phyloP scores from a whole-genome alignment of 1,140 invertebrate genomes.

The Lepidurus apus region DNA sequence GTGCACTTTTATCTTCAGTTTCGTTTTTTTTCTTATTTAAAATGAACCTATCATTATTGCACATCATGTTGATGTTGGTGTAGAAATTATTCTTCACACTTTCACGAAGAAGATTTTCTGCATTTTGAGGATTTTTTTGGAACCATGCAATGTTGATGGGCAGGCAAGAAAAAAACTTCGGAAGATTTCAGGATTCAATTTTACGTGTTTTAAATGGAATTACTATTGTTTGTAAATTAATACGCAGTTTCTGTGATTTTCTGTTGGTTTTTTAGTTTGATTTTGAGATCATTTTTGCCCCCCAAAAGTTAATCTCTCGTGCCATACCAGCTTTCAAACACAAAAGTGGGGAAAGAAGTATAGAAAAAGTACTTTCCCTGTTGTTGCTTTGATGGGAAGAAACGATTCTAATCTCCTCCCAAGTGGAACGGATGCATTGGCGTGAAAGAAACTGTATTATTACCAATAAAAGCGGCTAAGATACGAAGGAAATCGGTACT shows the following conservation, averaged over 20 bases:
- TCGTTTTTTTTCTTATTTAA: background rate
- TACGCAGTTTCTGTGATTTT: constrained; percentile 1
- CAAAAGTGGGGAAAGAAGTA: background rate
- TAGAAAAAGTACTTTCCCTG: background rate
- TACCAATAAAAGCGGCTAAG: constrained; percentile 9
- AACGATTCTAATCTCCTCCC: background rate
- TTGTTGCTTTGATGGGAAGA: background rate
- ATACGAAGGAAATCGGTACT: background rate
- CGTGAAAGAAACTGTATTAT: constrained; percentile 11
- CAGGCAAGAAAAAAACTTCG: background rate
- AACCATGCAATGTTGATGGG: background rate
- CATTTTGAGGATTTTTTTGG: background rate
- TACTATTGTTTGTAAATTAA: background rate
- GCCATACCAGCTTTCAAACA: constrained; percentile 17
- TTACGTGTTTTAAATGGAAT: background rate
- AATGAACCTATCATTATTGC: background rate
- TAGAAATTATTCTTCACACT: background rate
- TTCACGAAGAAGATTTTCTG: background rate
- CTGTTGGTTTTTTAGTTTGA: background rate
- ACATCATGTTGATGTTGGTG: constrained; percentile 11
- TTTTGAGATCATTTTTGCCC: background rate
- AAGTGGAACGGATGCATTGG: constrained; percentile 7
- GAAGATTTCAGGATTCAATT: background rate
- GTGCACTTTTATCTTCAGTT: background rate
- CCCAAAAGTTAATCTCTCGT: background rate